These are phyloP conservation scores for Syngnathoides biaculeatus DNA, from an alignment of 2,113 vertebrate species.

Conservation along the genomic window DNA sequence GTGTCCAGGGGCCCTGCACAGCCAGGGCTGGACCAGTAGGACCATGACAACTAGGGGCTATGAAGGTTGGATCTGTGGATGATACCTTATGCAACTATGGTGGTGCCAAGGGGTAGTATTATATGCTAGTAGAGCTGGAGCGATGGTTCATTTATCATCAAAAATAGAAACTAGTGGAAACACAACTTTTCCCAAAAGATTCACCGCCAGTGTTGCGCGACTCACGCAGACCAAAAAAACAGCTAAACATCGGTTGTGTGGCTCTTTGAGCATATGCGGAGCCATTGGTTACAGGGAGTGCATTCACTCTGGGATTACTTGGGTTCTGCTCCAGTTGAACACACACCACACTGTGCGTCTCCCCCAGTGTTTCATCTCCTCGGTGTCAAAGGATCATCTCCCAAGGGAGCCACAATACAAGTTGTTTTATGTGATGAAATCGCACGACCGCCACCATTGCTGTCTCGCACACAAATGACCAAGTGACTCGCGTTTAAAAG, in stretches of 20 bases:
- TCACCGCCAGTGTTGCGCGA: slow-evolving; percentile 13
- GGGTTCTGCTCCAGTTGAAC: slow-evolving; percentile 21
- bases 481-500: slow-evolving; percentile 20
- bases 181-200: neutral
- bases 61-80: neutral
- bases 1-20: no score
- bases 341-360: slow-evolving; percentile 24
- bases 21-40: no score
- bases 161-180: neutral
- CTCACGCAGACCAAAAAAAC: slow-evolving; percentile 16
- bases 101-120: neutral
- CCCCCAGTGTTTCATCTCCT: slow-evolving; percentile 52
- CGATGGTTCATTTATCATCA: neutral
- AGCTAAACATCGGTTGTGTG: slow-evolving; percentile 14
- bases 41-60: no score
- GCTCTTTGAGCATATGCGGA: slow-evolving; percentile 15
- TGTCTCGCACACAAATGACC: slow-evolving; percentile 2
- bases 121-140: neutral
- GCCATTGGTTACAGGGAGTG: slow-evolving; percentile 27
- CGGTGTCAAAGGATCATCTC: slow-evolving; percentile 55
- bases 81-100: neutral
- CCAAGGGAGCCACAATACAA: slow-evolving; percentile 41
- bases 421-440: slow-evolving; percentile 51
- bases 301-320: slow-evolving; percentile 35
- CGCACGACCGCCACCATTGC: slow-evolving; percentile 17